Evolutionary conservation across 2,797 vertebrate species (phyloP).

Genomic region (Chelidonichthys spinosus): DNA sequence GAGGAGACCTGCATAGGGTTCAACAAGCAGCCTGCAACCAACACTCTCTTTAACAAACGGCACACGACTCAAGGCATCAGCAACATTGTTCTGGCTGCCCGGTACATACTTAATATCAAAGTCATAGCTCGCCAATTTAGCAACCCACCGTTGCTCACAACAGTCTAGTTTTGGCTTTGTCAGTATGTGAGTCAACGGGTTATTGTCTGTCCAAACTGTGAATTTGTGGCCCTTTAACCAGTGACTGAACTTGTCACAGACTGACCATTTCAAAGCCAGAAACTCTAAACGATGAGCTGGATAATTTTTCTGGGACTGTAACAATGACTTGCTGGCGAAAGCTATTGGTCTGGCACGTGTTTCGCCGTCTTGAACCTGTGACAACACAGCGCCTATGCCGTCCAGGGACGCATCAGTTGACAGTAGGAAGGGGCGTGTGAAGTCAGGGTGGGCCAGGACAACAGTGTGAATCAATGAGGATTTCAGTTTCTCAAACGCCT

Average conservation of each 20-base stretch:
- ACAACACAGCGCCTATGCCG: slow-evolving; percentile 15
- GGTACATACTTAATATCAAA: no score
- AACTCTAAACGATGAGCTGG: slow-evolving; percentile 17
- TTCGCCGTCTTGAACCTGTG: not conserved
- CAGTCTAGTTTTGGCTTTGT: not conserved
- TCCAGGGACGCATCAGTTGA: slow-evolving; percentile 18
- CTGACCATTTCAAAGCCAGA: not conserved
- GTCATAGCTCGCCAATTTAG: no score
- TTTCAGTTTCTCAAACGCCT: slow-evolving; percentile 5
- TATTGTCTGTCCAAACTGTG: not conserved
- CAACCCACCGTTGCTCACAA: no score
- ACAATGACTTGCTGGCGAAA: slow-evolving; percentile 21
- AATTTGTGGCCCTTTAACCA: slow-evolving; percentile 8
- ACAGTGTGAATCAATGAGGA: not conserved
- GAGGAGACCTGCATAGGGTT: no score
- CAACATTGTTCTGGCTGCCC: no score
- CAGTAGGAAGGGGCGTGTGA: slow-evolving; percentile 7
- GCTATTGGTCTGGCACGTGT: slow-evolving; percentile 13
- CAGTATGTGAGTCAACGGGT: not conserved
- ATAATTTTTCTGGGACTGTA: slow-evolving; percentile 19
- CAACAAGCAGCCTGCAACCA: no score
- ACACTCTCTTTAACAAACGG: no score
- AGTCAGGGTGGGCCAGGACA: slow-evolving; percentile 17
- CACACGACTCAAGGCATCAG: no score
- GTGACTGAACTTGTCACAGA: slow-evolving; percentile 6